Evolutionary conservation across 2,113 vertebrate species (phyloP).

Genomic region (Cavia porcellus): DNA sequence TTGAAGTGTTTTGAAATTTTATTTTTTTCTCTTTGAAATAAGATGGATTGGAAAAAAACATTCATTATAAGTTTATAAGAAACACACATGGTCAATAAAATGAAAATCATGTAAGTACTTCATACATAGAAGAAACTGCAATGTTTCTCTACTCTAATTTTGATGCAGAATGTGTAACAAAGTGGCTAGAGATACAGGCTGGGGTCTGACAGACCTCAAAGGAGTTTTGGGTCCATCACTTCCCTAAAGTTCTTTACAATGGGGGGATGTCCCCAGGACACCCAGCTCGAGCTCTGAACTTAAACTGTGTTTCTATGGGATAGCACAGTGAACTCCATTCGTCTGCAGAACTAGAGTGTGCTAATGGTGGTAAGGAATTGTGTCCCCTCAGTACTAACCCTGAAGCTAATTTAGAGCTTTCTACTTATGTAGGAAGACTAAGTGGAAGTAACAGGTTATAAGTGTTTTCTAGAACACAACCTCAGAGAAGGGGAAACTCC

Average conservation of each 20-base stretch:
- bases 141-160: conserved; percentile 38
- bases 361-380: background rate
- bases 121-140: background rate
- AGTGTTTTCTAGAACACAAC: background rate
- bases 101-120: background rate
- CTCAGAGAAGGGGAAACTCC: background rate
- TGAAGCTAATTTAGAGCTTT: background rate
- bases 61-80: conserved; percentile 18
- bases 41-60: background rate
- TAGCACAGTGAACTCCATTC: background rate
- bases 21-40: too few species aligned
- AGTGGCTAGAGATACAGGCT: background rate
- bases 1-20: too few species aligned
- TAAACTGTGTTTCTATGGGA: background rate
- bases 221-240: background rate
- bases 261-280: background rate
- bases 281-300: background rate
- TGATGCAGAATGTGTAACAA: background rate
- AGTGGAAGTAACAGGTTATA: conserved; percentile 10
- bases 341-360: background rate
- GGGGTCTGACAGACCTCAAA: background rate
- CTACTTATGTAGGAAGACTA: background rate
- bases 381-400: background rate
- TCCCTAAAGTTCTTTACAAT: background rate
- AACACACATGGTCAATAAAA: conserved; percentile 31